Percentiles rank a stretch among this genome's conserved stretches.
Evolutionary conservation across 1,140 invertebrate species (phyloP).

Genomic region (Tachypleus tridentatus): DNA sequence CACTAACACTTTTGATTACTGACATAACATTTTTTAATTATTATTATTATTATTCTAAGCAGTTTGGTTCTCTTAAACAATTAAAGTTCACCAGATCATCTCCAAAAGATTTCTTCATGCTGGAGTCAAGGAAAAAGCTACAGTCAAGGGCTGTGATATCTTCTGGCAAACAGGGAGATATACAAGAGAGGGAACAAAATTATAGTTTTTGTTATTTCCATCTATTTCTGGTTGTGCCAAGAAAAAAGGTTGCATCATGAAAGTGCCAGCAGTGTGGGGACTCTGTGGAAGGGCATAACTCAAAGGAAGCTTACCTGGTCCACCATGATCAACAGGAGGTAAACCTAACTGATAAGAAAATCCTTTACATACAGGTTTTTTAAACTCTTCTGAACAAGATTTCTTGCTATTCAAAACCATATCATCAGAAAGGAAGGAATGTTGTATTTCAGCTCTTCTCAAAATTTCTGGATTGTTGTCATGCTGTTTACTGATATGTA

Average conservation of each 20-base stretch:
- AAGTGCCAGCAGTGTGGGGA: constrained; percentile 30
- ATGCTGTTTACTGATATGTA: constrained; percentile 42
- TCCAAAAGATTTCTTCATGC: constrained; percentile 41
- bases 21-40: too few species aligned
- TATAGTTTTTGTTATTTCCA: constrained; percentile 18
- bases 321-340: not conserved
- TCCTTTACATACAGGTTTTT: not conserved
- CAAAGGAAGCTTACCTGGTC: constrained; percentile 24
- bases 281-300: constrained; percentile 32
- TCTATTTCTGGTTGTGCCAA: constrained; percentile 46
- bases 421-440: not conserved
- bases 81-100: too few species aligned
- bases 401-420: not conserved
- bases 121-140: constrained; percentile 82
- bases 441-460: constrained; percentile 6
- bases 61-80: too few species aligned
- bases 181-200: constrained; percentile 70
- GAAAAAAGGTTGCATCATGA: constrained; percentile 74
- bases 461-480: constrained; percentile 5
- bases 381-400: not conserved
- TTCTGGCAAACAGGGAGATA: constrained; percentile 79
- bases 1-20: too few species aligned
- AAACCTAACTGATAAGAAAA: not conserved
- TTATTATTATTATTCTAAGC: too few species aligned
- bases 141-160: constrained; percentile 61